Evolutionary conservation across 2,888 invertebrate species (phyloP).

Genomic region (Yponomeuta evonymella): DNA sequence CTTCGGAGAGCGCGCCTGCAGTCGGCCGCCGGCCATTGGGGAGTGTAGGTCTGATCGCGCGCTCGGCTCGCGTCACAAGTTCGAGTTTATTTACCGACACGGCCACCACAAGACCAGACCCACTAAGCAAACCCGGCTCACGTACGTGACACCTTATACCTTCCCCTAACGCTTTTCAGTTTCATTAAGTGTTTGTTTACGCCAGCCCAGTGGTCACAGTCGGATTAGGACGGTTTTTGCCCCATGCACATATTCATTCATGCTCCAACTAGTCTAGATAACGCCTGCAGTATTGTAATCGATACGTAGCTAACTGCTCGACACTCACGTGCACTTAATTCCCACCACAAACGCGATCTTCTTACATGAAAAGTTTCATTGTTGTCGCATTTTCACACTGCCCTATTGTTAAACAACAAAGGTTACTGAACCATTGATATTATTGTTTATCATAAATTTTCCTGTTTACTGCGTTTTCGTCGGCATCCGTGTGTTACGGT

Average conservation of each 20-base stretch:
- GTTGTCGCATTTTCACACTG: neutral
- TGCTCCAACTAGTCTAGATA: neutral
- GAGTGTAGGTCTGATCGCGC: slow-evolving; percentile 39
- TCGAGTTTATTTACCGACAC: slow-evolving; percentile 12
- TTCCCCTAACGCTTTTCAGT: neutral
- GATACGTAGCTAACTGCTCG: neutral
- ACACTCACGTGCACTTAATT: neutral
- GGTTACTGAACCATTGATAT: neutral
- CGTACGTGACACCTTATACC: slow-evolving; percentile 31
- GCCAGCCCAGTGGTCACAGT: neutral
- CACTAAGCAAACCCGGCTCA: slow-evolving; percentile 40
- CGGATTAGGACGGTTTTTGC: neutral
- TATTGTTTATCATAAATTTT: neutral
- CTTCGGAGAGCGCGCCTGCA: slow-evolving; percentile 27
- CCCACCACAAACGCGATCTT: neutral
- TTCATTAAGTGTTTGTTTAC: neutral
- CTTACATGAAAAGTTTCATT: neutral
- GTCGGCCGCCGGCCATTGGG: slow-evolving; percentile 61
- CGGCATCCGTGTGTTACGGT: neutral
- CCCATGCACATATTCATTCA: neutral
- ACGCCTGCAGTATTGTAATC: neutral
- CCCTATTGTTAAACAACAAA: neutral
- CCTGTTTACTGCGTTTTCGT: neutral
- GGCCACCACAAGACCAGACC: slow-evolving; percentile 32
- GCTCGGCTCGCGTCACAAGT: slow-evolving; percentile 12